A percentile compares a stretch with the other conserved stretches of the same genome.
Evolutionary conservation across 1,140 invertebrate species (phyloP).

Genomic region (Pseudomyrmex sp.): DNA sequence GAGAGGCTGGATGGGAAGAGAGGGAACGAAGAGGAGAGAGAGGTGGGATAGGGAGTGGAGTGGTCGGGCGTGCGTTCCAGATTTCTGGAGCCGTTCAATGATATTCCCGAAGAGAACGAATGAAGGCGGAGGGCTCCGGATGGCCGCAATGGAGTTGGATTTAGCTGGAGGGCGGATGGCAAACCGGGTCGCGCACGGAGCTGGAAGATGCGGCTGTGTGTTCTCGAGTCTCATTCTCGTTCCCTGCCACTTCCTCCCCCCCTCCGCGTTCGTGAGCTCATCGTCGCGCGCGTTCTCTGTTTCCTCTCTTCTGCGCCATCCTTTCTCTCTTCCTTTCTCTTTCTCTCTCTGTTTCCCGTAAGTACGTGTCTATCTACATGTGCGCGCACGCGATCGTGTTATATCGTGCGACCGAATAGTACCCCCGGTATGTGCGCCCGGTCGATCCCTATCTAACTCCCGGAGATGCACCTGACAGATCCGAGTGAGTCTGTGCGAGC

Average conservation of each 20-base stretch:
- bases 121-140: conserved; percentile 70
- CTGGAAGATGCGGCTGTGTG: conserved; percentile 67
- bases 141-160: conserved; percentile 76
- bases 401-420: conserved; percentile 41
- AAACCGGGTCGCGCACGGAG: conserved; percentile 68
- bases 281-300: neutral
- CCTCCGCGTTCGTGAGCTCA: neutral
- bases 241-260: neutral
- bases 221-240: conserved; percentile 67
- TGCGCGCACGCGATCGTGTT: conserved; percentile 33
- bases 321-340: neutral
- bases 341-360: neutral
- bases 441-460: conserved; percentile 48
- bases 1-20: conserved; percentile 26
- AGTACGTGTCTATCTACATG: conserved; percentile 50
- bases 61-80: conserved; percentile 67
- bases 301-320: neutral
- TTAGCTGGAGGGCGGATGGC: conserved; percentile 71
- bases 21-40: neutral
- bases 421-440: conserved; percentile 7
- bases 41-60: neutral
- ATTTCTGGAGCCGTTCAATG: conserved; percentile 75
- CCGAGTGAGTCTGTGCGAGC: conserved; percentile 42
- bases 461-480: conserved; percentile 50
- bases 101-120: conserved; percentile 74